A percentile compares a stretch with the other conserved stretches of the same genome.
These are phyloP conservation scores for Rosalia funebris DNA, from an alignment of 2,888 invertebrate species.

Conservation along the genomic window DNA sequence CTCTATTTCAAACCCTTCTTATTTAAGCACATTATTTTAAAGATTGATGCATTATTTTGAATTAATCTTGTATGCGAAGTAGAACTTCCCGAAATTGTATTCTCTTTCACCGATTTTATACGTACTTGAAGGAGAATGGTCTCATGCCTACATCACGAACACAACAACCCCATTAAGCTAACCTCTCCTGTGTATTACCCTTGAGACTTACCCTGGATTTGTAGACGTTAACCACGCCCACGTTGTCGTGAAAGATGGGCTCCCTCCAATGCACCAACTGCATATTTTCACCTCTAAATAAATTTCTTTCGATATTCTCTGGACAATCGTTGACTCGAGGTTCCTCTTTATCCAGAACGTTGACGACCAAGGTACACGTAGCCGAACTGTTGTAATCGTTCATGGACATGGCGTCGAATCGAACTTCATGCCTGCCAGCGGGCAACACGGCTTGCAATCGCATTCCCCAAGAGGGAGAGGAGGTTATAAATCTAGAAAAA, in stretches of 20 bases:
- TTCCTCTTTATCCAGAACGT: constrained; percentile 69
- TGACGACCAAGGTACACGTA: constrained; percentile 70
- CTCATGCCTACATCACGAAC: too few species aligned
- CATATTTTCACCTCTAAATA: constrained; percentile 67
- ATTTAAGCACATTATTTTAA: too few species aligned
- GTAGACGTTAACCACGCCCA: constrained; percentile 67
- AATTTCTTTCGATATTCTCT: constrained; percentile 69
- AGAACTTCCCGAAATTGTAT: too few species aligned
- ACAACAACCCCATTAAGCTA: too few species aligned
- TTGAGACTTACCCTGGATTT: constrained; percentile 71
- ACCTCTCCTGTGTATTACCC: too few species aligned
- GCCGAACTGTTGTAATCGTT: constrained; percentile 64
- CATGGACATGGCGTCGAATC: constrained; percentile 70
- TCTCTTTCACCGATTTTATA: too few species aligned
- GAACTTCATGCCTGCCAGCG: constrained; percentile 69
- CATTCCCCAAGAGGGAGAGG: constrained; percentile 72
- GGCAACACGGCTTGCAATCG: constrained; percentile 69
- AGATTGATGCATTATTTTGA: too few species aligned
- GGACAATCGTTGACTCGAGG: constrained; percentile 72
- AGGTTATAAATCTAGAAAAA: constrained; percentile 68
- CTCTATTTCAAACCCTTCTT: too few species aligned
- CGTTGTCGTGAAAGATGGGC: constrained; percentile 71
- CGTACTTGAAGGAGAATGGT: too few species aligned
- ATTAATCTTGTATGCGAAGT: too few species aligned
- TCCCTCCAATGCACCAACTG: constrained; percentile 73